Conservation (phyloP, 2,888 invertebrate genomes). For the Cyclophora punctaria region DNA sequence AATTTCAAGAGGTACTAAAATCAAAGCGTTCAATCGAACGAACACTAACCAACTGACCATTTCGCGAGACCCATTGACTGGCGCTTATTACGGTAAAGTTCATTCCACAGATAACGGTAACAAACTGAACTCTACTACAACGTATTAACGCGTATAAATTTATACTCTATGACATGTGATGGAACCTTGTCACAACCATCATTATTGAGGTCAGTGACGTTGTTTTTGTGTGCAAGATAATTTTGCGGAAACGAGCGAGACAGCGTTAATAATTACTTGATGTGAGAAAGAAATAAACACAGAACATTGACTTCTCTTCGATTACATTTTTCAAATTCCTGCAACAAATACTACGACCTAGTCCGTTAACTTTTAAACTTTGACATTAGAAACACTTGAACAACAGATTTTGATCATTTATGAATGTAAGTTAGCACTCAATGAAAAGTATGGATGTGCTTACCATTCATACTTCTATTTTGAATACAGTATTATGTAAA, state of each 20-base stretch:
- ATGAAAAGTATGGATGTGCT: too few species aligned
- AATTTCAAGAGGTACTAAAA: slow-evolving; percentile 1
- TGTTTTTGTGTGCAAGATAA: slow-evolving; percentile 56
- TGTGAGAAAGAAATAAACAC: not conserved
- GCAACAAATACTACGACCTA: too few species aligned
- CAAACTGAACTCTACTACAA: slow-evolving; percentile 21
- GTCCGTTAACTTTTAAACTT: too few species aligned
- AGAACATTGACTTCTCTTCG: too few species aligned
- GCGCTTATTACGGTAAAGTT: slow-evolving; percentile 23
- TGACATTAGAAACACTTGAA: too few species aligned
- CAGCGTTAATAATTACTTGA: slow-evolving; percentile 7
- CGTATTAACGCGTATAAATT: accelerated
- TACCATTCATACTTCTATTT: too few species aligned
- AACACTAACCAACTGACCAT: slow-evolving; percentile 26
- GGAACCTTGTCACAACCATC: slow-evolving; percentile 29
- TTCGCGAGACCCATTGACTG: slow-evolving; percentile 30
- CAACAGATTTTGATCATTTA: too few species aligned
- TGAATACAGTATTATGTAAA: too few species aligned
- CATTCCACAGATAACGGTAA: slow-evolving; percentile 8
- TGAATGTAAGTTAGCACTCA: too few species aligned
- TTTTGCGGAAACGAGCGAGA: slow-evolving; percentile 45
- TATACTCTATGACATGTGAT: slow-evolving; percentile 2
- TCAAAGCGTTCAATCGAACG: slow-evolving; percentile 25
- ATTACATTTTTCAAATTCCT: too few species aligned
- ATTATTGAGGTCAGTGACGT: slow-evolving; percentile 70